Base-by-base conservation (phyloP, 2,113 vertebrate genomes). In the Agelaius phoeniceus region DNA sequence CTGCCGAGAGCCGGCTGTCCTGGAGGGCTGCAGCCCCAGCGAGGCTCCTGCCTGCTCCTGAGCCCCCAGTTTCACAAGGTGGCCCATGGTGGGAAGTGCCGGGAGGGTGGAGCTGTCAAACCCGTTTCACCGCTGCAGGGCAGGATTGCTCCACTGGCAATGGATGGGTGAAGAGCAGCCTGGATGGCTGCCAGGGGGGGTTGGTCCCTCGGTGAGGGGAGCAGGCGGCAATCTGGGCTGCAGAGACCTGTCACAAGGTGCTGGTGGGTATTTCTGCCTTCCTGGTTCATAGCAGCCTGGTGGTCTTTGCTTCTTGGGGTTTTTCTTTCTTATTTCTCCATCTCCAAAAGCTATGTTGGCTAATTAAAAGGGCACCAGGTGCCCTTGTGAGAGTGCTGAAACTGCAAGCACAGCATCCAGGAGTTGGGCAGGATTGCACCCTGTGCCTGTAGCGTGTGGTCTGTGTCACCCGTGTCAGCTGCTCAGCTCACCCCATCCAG, bases 401-500 rank as follows among this genome's bases (percentile, higher is more conserved):
- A 8, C 44, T 5, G 8, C 51, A 7, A 77, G 84, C 15, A 10
- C 37, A 27, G 67, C 33, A 22, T 6, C 15, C 41, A 15, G 43
- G 73, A 54, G 54, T 1, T 44, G 35, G 67, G 48, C 49, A 63
- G 87, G 48, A 19, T 18, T 51, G 72, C 41, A 23, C 10, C 24
- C 58, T n/a, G 20, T 61, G 73, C 49, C 48, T 0, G 0, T 10
- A 9, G 18, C 2, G 0, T 10, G 17, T 24, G 39, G 6, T n/a
- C 26, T 0, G 0, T 62, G 76, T 58, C 19, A 5, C 0, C 6
- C 2, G 0, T 57, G 84, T 46, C 4, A 3, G 23, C 62, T 82
- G 66, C 59, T 74, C 43, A 6, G 43, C 65, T 67, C 57, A 10
- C 35, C 41, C 49, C 0, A 0, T 62, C 13, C 52, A 28, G 20